A percentile compares a stretch with the other conserved stretches of the same genome.
These are phyloP conservation scores for Entelurus aequoreus DNA, from an alignment of 2,113 vertebrate genomes.

Conservation along the genomic window DNA sequence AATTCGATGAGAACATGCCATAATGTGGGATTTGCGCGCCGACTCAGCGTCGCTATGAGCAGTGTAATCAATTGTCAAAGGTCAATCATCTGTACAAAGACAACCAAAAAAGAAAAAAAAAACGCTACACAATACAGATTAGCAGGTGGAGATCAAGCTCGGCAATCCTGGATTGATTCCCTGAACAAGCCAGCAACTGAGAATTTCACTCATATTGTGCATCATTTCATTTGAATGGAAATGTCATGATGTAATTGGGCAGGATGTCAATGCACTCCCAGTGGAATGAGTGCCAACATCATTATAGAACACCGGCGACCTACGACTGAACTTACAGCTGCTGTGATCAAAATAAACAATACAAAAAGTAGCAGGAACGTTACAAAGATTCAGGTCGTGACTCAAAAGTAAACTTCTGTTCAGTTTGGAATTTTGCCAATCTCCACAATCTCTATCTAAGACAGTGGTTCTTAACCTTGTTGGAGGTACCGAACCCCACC, in stretches of 20 bases:
- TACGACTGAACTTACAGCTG: neutral
- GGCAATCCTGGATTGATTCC: conserved; percentile 12
- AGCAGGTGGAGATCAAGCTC: conserved; percentile 5
- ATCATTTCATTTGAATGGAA: neutral
- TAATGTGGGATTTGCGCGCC: conserved; percentile 46
- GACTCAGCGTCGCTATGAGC: conserved; percentile 27
- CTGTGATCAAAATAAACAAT: neutral
- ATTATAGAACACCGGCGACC: conserved; percentile 1
- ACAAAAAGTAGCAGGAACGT: neutral
- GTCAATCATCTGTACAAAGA: conserved; percentile 37
- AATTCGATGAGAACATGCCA: conserved; percentile 24
- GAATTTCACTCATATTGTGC: conserved; percentile 7
- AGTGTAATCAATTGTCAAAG: conserved; percentile 46
- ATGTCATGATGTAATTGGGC: neutral
- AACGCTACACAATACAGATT: conserved; percentile 29
- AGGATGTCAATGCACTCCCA: neutral
- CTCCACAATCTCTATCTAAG: too few species aligned
- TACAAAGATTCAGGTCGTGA: neutral
- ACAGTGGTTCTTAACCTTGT: too few species aligned
- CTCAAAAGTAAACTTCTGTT: neutral
- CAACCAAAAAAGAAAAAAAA: neutral
- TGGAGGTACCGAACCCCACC: too few species aligned
- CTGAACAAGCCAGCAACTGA: conserved; percentile 3
- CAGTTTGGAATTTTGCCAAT: too few species aligned
- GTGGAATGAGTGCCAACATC: neutral